phyloP scores from a whole-genome alignment of 2,113 vertebrate genomes.

The Lophotis ruficrista region DNA sequence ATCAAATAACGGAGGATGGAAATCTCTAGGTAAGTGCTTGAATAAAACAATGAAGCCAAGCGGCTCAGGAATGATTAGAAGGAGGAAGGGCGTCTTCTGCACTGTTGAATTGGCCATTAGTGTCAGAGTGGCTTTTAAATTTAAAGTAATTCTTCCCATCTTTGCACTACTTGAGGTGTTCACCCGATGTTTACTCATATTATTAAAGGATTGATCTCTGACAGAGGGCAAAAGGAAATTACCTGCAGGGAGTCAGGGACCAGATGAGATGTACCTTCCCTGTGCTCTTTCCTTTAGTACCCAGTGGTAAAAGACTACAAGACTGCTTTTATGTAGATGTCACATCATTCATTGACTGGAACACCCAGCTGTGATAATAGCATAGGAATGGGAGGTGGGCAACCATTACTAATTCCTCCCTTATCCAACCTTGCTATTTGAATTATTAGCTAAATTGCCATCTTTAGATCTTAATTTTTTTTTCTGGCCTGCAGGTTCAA shows the following conservation, averaged over 20 bases:
- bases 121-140: slow-evolving; percentile 36
- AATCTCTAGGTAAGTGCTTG: neutral
- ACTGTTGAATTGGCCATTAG: slow-evolving; percentile 31
- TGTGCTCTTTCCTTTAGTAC: slow-evolving; percentile 37
- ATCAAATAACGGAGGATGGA: neutral
- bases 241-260: slow-evolving; percentile 58
- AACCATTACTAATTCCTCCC: slow-evolving; percentile 57
- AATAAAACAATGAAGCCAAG: slow-evolving; percentile 25
- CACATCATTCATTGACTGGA: slow-evolving; percentile 50
- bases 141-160: neutral
- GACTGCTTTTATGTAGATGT: slow-evolving; percentile 69
- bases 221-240: slow-evolving; percentile 63
- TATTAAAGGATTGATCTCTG: slow-evolving; percentile 63
- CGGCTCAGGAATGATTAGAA: neutral
- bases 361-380: slow-evolving; percentile 67
- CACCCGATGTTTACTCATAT: slow-evolving; percentile 46
- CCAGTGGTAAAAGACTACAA: slow-evolving; percentile 31
- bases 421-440: slow-evolving; percentile 59
- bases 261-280: slow-evolving; percentile 42
- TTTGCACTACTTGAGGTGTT: slow-evolving; percentile 37
- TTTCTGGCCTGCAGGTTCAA: slow-evolving; percentile 21
- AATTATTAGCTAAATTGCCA: slow-evolving; percentile 62
- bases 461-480: slow-evolving; percentile 31
- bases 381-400: slow-evolving; percentile 30
- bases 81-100: slow-evolving; percentile 18